These are phyloP conservation scores for Ellobius talpinus DNA, from an alignment of 2,113 vertebrate species.

Conservation along the genomic window DNA sequence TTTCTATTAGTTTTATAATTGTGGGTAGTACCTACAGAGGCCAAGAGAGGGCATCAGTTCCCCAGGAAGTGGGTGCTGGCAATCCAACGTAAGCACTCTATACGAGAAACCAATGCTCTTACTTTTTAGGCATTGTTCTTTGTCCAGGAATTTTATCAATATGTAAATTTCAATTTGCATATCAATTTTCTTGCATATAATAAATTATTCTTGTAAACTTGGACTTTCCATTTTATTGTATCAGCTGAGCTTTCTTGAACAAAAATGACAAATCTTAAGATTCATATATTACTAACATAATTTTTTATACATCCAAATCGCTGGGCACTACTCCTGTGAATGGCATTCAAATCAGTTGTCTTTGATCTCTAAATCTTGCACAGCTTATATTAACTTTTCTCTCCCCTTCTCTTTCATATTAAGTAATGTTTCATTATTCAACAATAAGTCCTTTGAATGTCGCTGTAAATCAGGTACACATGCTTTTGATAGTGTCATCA, in stretches of 20 bases:
- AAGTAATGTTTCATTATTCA: slow-evolving; percentile 69
- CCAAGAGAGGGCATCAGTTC: not conserved
- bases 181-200: not conserved
- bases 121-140: not conserved
- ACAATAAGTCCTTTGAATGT: slow-evolving; percentile 67
- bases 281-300: not conserved
- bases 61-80: not conserved
- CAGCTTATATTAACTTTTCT: slow-evolving; percentile 64
- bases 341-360: not conserved
- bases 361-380: slow-evolving; percentile 68
- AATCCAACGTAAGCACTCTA: not conserved
- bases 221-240: not conserved
- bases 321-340: not conserved
- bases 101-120: not conserved
- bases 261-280: not conserved
- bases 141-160: not conserved
- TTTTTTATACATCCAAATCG: slow-evolving; percentile 18
- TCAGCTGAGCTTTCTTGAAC: not conserved
- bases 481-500: slow-evolving; percentile 67
- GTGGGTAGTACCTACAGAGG: no score
- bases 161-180: not conserved
- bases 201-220: not conserved
- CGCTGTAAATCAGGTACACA: slow-evolving; percentile 72
- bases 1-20: not conserved
- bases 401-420: slow-evolving; percentile 46